A percentile compares a stretch with the other conserved stretches of the same genome.
Evolutionary conservation across 2,797 vertebrate genomes (phyloP).

Genomic region (Propithecus perrieri): DNA sequence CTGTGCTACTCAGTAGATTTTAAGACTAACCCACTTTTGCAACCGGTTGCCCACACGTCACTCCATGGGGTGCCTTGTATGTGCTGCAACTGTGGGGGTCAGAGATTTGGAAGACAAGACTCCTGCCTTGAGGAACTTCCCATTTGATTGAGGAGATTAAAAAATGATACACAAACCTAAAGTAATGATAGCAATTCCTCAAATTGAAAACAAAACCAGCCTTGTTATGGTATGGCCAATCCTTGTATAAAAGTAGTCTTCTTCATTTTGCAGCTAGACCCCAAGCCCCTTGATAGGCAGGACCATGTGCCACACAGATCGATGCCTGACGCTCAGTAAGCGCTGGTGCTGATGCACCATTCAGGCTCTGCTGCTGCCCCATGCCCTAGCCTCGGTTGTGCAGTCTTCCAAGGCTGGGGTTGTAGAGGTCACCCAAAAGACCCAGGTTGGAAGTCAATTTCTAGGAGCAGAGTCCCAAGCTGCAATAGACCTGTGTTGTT

Average conservation of each 20-base stretch:
- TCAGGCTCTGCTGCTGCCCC: not conserved
- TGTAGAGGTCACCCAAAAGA: not conserved
- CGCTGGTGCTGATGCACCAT: not conserved
- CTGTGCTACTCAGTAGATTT: not conserved
- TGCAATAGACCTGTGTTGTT: not conserved
- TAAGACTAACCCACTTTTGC: not conserved
- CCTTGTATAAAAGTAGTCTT: not conserved
- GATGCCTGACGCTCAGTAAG: rapidly evolving
- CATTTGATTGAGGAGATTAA: not conserved
- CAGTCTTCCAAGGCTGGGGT: not conserved
- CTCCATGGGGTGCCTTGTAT: not conserved
- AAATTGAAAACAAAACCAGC: not conserved
- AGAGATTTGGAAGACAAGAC: not conserved
- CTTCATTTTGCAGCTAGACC: not conserved
- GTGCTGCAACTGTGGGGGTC: not conserved
- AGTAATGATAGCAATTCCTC: not conserved
- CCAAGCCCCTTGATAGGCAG: not conserved
- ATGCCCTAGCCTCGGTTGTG: rapidly evolving
- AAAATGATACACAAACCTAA: not conserved
- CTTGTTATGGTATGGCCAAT: not conserved
- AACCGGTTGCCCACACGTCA: not conserved
- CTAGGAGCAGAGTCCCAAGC: not conserved
- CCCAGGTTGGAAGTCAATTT: not conserved
- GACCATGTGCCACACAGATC: not conserved
- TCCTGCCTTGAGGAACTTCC: not conserved